Conservation (phyloP, 2,113 vertebrate genomes). For the Polyodon spathula region DNA sequence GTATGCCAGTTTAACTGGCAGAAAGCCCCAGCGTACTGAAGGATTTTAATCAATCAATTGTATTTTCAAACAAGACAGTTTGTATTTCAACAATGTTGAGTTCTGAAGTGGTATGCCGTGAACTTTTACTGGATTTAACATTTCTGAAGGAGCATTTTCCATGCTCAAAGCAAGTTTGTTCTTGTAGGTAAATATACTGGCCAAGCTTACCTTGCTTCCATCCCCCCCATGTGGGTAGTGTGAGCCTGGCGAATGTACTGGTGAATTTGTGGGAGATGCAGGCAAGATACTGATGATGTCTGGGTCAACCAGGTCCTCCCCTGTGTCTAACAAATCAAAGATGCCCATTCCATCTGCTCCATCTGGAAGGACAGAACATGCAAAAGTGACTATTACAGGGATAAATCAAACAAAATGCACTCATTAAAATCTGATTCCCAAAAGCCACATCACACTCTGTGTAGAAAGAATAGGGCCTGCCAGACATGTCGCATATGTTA, state of each 20-base stretch:
- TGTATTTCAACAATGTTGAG: background rate
- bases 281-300: conserved; percentile 95
- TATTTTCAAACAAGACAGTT: too few relatives aligned
- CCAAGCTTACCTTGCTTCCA: conserved; percentile 74
- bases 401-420: too few relatives aligned
- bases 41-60: background rate
- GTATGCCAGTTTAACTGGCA: too few relatives aligned
- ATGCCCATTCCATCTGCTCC: conserved; percentile 86
- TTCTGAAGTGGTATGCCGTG: background rate
- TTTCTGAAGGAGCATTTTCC: background rate
- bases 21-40: background rate
- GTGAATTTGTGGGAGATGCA: conserved; percentile 81
- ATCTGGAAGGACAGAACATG: conserved; percentile 47
- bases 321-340: conserved; percentile 82
- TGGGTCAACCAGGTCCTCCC: conserved; percentile 82
- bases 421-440: too few relatives aligned
- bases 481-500: too few relatives aligned
- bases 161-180: background rate
- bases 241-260: conserved; percentile 88
- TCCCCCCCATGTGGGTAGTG: conserved; percentile 89
- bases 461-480: too few relatives aligned
- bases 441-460: too few relatives aligned
- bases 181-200: background rate
- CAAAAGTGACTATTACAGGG: too few relatives aligned
- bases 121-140: background rate